These are phyloP conservation scores for Eilema sororculum DNA, from an alignment of 2,888 invertebrate genomes.

Conservation along the genomic window DNA sequence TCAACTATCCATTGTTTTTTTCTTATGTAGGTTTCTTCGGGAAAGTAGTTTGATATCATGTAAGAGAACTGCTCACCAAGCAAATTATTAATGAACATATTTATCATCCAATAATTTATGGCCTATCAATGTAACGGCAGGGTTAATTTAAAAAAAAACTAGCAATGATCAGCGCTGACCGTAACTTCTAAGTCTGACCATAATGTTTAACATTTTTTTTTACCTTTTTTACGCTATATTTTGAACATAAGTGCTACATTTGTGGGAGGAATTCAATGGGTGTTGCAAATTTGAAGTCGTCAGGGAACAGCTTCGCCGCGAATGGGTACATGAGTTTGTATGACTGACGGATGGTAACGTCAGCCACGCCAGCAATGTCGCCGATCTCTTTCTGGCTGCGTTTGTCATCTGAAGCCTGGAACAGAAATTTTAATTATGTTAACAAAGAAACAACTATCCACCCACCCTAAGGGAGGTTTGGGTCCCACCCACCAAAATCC, in stretches of 20 bases:
- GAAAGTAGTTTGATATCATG: background rate
- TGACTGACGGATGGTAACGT: constrained; percentile 98
- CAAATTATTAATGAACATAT: background rate
- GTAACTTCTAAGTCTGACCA: constrained; percentile 9
- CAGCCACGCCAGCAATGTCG: constrained; percentile 99
- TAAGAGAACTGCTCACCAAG: background rate
- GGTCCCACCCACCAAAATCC: too few relatives aligned
- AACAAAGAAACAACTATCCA: background rate
- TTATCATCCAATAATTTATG: background rate
- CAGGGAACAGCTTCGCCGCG: constrained; percentile 96
- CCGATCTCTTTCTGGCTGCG: constrained; percentile 99
- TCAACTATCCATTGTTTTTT: too few relatives aligned
- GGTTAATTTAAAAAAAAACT: background rate
- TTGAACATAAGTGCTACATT: constrained; percentile 84
- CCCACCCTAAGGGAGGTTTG: too few relatives aligned
- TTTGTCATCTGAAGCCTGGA: constrained; percentile 96
- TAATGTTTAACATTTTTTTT: background rate
- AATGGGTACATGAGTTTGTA: constrained; percentile 99
- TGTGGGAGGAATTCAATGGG: constrained; percentile 97
- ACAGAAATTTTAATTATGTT: constrained; percentile 26
- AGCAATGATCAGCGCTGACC: background rate
- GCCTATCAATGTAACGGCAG: background rate
- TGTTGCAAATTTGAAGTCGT: constrained; percentile 97
- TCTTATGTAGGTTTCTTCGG: background rate
- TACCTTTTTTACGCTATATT: background rate